Evolutionary conservation across 1,140 invertebrate genomes (phyloP).

Genomic region (Aphis gossypii): DNA sequence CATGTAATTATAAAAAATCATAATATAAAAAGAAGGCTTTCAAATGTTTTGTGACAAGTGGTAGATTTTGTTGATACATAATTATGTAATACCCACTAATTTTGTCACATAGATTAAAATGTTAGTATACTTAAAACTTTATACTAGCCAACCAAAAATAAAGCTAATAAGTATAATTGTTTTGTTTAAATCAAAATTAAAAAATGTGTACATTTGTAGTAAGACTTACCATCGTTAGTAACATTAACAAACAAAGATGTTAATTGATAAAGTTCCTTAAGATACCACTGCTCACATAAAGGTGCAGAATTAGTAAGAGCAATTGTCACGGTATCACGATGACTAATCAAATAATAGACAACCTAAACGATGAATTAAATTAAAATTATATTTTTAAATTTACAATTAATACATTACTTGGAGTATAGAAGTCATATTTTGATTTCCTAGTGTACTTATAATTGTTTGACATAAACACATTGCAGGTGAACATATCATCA

Average conservation of each 20-base stretch:
- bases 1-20: neutral
- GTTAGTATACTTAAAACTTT: neutral
- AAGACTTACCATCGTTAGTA: constrained; percentile 51
- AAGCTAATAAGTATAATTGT: neutral
- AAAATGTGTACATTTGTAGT: neutral
- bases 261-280: constrained; percentile 52
- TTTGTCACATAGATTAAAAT: neutral
- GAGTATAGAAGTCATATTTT: constrained; percentile 80
- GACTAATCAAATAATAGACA: constrained; percentile 54
- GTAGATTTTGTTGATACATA: neutral
- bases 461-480: constrained; percentile 81
- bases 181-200: neutral
- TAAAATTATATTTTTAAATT: neutral
- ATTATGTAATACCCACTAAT: neutral
- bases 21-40: neutral
- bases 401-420: constrained; percentile 66
- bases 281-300: constrained; percentile 56
- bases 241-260: constrained; percentile 51
- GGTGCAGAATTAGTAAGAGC: constrained; percentile 53
- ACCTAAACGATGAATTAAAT: constrained; percentile 26
- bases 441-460: constrained; percentile 79
- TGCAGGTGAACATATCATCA: constrained; percentile 81
- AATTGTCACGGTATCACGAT: constrained; percentile 44
- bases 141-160: neutral
- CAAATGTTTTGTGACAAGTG: neutral